Percentiles rank a stretch among this genome's conserved stretches.
phyloP scores from a whole-genome alignment of 2,888 invertebrate species.

The Drosophila longiperda region DNA sequence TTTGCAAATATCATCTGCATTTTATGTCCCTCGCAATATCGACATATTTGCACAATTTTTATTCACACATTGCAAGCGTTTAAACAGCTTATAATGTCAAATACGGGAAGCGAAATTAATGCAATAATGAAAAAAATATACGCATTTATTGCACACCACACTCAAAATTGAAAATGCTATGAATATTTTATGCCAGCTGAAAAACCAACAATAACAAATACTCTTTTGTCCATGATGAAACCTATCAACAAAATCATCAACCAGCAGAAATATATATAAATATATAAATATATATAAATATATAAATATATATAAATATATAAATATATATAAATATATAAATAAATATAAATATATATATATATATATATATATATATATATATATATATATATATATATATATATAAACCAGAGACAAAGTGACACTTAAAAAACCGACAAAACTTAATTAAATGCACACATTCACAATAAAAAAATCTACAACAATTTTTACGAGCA shows the following conservation, averaged over 20 bases:
- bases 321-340: background rate
- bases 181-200: conserved; percentile 56
- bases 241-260: conserved; percentile 55
- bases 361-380: background rate
- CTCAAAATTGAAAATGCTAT: conserved; percentile 61
- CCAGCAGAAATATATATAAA: background rate
- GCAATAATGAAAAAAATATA: conserved; percentile 16
- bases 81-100: conserved; percentile 55
- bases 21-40: conserved; percentile 24
- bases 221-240: conserved; percentile 39
- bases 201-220: conserved; percentile 32
- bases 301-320: no score
- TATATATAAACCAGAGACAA: background rate
- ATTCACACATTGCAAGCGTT: conserved; percentile 32
- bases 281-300: background rate
- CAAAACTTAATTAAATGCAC: conserved; percentile 77
- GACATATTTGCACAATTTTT: conserved; percentile 29
- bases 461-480: conserved; percentile 17
- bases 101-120: conserved; percentile 24
- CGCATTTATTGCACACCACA: conserved; percentile 30
- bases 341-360: background rate
- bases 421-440: conserved; percentile 55
- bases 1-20: conserved; percentile 29
- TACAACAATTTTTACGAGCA: conserved; percentile 25
- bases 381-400: background rate